These are phyloP conservation scores for Mesochorus sp. DNA, from an alignment of 2,888 invertebrate species.

Conservation along the genomic window DNA sequence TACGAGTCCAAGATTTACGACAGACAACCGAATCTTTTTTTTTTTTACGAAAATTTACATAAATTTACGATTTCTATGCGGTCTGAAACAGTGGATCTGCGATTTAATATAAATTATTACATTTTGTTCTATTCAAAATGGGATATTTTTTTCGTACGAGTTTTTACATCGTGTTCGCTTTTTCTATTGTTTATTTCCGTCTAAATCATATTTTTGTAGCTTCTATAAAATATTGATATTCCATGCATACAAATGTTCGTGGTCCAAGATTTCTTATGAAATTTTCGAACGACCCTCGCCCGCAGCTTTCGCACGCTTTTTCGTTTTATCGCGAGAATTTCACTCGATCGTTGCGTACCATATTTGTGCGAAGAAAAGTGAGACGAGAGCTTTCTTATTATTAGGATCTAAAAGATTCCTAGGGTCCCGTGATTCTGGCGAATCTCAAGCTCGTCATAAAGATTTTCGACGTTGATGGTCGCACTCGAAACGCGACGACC, in stretches of 20 bases:
- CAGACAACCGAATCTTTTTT: neutral
- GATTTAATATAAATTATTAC: too few species aligned
- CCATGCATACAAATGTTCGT: neutral
- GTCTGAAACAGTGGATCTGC: too few species aligned
- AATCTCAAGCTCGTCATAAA: constrained; percentile 4
- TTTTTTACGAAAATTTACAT: neutral
- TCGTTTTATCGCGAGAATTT: neutral
- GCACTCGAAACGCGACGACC: constrained; percentile 1
- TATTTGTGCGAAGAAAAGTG: neutral
- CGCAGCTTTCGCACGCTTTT: neutral
- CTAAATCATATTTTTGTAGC: neutral
- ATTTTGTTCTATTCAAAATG: too few species aligned
- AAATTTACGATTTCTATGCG: too few species aligned
- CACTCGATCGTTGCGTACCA: neutral
- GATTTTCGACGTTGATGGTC: constrained; percentile 49
- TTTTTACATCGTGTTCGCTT: too few species aligned
- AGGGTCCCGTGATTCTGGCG: constrained; percentile 6
- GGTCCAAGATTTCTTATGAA: neutral
- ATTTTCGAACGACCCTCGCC: neutral
- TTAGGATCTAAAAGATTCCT: constrained; percentile 31
- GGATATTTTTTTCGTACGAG: too few species aligned
- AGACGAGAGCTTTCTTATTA: constrained; percentile 5
- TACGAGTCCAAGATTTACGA: neutral
- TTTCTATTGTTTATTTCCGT: neutral
- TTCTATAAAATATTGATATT: neutral